phyloP scores from a whole-genome alignment of 2,797 vertebrate species.

The Masticophis lateralis region DNA sequence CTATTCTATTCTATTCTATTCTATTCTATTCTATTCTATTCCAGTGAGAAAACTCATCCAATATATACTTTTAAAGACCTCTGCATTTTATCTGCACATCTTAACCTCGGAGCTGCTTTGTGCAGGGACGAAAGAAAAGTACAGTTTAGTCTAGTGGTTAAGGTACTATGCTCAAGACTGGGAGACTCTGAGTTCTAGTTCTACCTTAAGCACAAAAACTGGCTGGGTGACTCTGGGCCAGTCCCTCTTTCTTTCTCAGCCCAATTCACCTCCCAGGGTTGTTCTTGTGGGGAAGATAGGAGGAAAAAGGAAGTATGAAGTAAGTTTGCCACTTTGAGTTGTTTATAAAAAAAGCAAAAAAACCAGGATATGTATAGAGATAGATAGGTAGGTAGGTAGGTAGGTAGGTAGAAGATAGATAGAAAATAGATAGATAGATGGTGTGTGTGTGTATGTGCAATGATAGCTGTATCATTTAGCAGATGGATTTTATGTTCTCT shows the following conservation, averaged over 20 bases:
- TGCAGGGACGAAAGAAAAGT: not conserved
- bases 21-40: no score
- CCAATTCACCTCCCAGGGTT: not conserved
- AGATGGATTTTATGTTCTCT: conserved; percentile 24
- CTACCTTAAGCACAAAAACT: not conserved
- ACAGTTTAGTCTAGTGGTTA: not conserved
- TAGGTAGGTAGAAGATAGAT: no score
- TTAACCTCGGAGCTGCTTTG: conserved; percentile 24
- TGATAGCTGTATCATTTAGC: conserved; percentile 36
- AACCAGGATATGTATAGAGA: not conserved
- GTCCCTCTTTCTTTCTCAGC: not conserved
- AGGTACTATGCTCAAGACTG: not conserved
- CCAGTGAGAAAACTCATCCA: conserved; percentile 4
- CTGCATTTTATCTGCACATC: conserved; percentile 49
- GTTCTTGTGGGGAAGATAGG: not conserved
- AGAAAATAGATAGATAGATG: no score
- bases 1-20: no score
- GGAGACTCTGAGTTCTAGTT: not conserved
- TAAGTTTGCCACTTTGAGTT: conserved; percentile 19
- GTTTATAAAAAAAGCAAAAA: not conserved
- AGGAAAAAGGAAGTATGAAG: not conserved
- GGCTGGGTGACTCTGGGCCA: not conserved
- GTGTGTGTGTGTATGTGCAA: not conserved
- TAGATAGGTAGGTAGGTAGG: no score
- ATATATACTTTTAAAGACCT: conserved; percentile 27